Evolutionary conservation across 2,797 vertebrate species (phyloP).

Genomic region (Fringilla coelebs): DNA sequence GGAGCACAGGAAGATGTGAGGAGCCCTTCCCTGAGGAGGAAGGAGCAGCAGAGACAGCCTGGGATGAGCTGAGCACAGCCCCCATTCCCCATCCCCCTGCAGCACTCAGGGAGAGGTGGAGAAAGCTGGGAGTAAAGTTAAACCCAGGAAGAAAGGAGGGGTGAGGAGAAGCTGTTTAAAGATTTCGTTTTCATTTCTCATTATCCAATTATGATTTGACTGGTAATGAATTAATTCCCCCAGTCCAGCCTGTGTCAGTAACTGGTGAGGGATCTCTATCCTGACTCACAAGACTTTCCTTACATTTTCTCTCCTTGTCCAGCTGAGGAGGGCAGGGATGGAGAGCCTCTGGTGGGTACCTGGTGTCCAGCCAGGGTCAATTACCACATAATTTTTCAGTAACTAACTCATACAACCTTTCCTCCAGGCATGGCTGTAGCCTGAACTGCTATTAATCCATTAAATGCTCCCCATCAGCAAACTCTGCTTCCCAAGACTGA

Average conservation of each 20-base stretch:
- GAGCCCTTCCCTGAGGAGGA: neutral
- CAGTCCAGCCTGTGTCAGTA: neutral
- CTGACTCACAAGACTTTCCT: rapidly evolving
- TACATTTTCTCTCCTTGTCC: neutral
- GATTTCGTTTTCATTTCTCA: neutral
- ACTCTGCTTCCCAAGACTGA: neutral
- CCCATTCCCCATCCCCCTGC: neutral
- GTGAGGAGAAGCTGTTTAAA: neutral
- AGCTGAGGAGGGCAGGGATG: neutral
- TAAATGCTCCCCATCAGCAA: neutral
- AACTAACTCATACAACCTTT: neutral
- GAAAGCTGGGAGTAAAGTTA: neutral
- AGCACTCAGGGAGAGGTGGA: neutral
- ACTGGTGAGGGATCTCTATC: neutral
- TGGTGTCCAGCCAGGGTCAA: neutral
- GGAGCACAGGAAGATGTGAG: neutral
- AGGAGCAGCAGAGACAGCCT: neutral
- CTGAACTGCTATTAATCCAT: neutral
- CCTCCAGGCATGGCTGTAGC: neutral
- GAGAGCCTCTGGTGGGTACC: no score
- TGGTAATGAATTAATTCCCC: neutral
- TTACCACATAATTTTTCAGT: neutral
- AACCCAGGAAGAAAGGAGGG: neutral
- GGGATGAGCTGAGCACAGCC: neutral
- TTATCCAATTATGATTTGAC: neutral